Conservation (phyloP, 2,113 vertebrate species). For the Muscicapa adusta region DNA sequence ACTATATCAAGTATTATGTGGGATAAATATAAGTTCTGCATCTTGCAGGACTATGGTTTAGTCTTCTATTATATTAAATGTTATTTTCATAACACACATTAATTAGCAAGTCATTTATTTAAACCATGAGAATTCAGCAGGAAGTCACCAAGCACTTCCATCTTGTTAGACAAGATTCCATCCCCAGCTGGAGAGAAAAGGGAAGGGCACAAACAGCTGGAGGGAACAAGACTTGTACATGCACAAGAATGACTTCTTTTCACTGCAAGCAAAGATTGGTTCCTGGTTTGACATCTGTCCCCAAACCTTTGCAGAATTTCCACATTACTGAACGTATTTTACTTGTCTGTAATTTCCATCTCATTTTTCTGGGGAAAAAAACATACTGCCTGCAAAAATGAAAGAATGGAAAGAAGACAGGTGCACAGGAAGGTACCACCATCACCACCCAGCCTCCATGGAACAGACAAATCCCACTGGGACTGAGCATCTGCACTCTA, state of each 20-base stretch:
- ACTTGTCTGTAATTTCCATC: neutral
- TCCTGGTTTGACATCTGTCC: neutral
- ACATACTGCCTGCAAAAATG: neutral
- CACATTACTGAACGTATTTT: neutral
- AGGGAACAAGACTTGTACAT: neutral
- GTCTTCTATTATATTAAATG: neutral
- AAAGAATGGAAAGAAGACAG: neutral
- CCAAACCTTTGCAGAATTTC: neutral
- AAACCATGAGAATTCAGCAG: neutral
- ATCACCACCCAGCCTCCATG: neutral
- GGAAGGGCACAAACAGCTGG: neutral
- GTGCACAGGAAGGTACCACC: neutral
- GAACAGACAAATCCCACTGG: neutral
- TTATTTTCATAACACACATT: neutral
- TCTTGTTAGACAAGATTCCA: neutral
- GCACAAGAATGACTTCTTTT: accelerated
- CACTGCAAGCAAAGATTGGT: neutral
- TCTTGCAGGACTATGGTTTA: neutral
- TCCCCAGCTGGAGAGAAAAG: neutral
- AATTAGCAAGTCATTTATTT: neutral
- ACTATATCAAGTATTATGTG: neutral
- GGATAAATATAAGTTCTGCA: neutral
- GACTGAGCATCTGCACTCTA: neutral
- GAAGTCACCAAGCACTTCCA: neutral
- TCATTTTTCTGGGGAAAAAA: neutral